These are phyloP conservation scores for Falco punctatus DNA, from an alignment of 2,113 vertebrate species.

Conservation along the genomic window DNA sequence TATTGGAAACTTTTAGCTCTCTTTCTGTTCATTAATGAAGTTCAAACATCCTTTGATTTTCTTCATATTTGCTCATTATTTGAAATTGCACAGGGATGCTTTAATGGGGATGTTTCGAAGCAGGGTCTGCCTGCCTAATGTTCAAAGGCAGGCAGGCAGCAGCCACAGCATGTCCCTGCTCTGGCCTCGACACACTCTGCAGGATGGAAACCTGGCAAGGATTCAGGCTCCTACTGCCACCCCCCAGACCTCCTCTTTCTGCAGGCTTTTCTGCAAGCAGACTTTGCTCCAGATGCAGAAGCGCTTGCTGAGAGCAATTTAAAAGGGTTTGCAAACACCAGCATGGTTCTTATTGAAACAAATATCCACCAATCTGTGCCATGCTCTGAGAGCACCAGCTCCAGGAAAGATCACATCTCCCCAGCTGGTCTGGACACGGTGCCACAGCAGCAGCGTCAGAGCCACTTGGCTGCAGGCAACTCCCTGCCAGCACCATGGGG, in stretches of 20 bases:
- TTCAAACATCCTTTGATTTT: slow-evolving; percentile 50
- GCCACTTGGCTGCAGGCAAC: neutral
- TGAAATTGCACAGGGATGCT: neutral
- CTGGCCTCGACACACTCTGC: neutral
- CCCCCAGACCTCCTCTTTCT: neutral
- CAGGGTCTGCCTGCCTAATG: neutral
- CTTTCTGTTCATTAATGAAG: slow-evolving; percentile 9
- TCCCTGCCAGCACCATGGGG: neutral
- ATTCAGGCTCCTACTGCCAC: neutral
- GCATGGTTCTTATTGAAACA: slow-evolving; percentile 14
- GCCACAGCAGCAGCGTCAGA: neutral
- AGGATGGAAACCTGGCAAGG: slow-evolving; percentile 7
- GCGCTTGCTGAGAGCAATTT: slow-evolving; percentile 33
- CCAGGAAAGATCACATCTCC: neutral
- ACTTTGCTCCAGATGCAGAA: neutral
- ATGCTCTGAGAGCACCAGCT: neutral
- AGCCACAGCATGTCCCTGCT: neutral
- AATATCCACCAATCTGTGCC: neutral
- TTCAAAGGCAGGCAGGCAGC: neutral
- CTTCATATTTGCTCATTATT: slow-evolving; percentile 30
- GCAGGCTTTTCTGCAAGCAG: slow-evolving; percentile 6
- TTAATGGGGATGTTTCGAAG: neutral
- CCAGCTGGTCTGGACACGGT: neutral
- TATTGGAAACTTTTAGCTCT: slow-evolving; percentile 20
- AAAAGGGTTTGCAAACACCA: slow-evolving; percentile 41